These are phyloP conservation scores for Sinocyclocheilus anshuiensis DNA, from an alignment of 2,113 vertebrate genomes.

Conservation along the genomic window DNA sequence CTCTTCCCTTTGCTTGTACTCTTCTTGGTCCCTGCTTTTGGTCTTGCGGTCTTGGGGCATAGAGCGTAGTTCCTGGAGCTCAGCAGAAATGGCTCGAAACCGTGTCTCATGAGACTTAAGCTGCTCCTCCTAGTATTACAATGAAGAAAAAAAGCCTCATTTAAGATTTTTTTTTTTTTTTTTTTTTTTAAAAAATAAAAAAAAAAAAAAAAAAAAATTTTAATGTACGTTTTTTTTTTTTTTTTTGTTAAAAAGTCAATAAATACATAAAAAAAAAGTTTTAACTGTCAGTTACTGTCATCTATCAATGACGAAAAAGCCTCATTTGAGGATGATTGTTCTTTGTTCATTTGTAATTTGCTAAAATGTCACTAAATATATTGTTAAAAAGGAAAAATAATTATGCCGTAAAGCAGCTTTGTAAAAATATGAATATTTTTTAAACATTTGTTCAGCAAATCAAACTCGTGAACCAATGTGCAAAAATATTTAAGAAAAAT, in stretches of 20 bases:
- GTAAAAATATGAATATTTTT: neutral
- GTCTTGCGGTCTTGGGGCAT: slow-evolving; percentile 80
- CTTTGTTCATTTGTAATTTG: neutral
- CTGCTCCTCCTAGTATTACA: slow-evolving; percentile 85
- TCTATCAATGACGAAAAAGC: too few species aligned
- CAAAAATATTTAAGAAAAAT: neutral
- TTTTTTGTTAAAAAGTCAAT: neutral
- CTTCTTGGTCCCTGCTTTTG: slow-evolving; percentile 90
- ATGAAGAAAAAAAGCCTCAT: neutral
- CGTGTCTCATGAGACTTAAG: slow-evolving; percentile 88
- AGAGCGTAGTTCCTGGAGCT: slow-evolving; percentile 82
- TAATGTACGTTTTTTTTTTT: too few species aligned
- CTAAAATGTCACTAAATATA: neutral
- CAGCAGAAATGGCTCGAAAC: slow-evolving; percentile 84
- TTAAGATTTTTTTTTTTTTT: neutral
- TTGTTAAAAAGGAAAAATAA: neutral
- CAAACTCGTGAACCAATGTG: neutral
- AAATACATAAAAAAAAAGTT: too few species aligned
- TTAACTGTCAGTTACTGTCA: too few species aligned
- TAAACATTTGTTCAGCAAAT: neutral
- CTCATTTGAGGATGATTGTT: neutral
- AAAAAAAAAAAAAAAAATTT: too few species aligned
- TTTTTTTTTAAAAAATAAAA: too few species aligned
- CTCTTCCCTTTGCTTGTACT: slow-evolving; percentile 88
- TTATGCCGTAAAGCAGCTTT: neutral